Conservation (phyloP, 2,113 vertebrate genomes). For the Pipa parva region DNA sequence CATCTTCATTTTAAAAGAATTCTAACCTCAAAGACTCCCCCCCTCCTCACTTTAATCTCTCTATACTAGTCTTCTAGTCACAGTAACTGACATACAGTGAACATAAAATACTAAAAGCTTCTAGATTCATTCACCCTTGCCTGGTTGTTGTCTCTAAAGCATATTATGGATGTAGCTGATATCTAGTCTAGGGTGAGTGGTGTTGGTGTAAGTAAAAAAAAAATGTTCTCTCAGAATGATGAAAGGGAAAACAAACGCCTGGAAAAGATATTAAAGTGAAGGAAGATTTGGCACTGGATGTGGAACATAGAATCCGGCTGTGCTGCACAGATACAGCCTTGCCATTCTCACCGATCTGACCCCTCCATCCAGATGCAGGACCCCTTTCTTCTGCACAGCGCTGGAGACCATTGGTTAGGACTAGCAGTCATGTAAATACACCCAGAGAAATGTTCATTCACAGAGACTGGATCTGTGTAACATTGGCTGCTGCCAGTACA, state of each 20-base stretch:
- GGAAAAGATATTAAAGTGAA: constrained; percentile 16
- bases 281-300: not conserved
- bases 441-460: constrained; percentile 53
- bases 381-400: constrained; percentile 39
- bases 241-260: not conserved
- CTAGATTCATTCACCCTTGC: too few species aligned
- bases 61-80: too few species aligned
- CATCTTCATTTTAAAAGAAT: constrained; percentile 71
- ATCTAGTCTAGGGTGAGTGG: too few species aligned
- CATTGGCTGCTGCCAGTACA: constrained; percentile 53
- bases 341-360: constrained; percentile 45
- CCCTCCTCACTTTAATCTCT: too few species aligned
- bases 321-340: constrained; percentile 47
- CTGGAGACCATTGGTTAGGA: constrained; percentile 47
- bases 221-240: not conserved
- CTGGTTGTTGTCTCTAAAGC: too few species aligned
- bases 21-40: not conserved
- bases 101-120: too few species aligned
- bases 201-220: too few species aligned
- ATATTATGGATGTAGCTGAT: too few species aligned
- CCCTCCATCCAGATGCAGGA: constrained; percentile 53
- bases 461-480: constrained; percentile 40
- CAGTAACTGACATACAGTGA: too few species aligned
- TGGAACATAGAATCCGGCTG: constrained; percentile 50
- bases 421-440: constrained; percentile 34